Conservation (phyloP, 2,797 vertebrate species). For the Hafferia zeledoni region DNA sequence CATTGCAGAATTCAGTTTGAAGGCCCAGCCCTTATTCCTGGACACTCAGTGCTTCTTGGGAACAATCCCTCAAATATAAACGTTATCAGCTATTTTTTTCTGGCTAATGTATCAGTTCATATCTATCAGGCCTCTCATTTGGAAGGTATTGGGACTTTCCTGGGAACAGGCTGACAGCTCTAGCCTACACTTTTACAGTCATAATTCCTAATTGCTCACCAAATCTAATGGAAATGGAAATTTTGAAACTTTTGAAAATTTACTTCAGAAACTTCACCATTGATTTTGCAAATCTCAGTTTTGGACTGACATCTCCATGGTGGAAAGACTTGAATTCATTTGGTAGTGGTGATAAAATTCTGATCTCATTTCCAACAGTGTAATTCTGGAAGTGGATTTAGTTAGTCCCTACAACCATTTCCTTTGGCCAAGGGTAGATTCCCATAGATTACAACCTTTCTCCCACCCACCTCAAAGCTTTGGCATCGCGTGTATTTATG, state of each 20-base stretch:
- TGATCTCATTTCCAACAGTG: background rate
- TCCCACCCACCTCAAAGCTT: background rate
- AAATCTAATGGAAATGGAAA: background rate
- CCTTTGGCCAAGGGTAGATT: background rate
- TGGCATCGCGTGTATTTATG: background rate
- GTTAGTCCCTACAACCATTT: background rate
- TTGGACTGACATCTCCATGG: rapidly evolving
- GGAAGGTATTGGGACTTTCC: background rate
- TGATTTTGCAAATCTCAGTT: background rate
- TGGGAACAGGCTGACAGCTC: background rate
- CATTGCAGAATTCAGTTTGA: background rate
- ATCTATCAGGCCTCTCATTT: background rate
- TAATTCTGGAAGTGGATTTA: background rate
- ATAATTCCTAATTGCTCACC: background rate
- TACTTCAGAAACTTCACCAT: background rate
- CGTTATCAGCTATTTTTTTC: background rate
- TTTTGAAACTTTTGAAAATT: background rate
- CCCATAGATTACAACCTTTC: background rate
- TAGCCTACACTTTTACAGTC: background rate
- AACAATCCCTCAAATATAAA: background rate
- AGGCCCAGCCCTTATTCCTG: background rate
- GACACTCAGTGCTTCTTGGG: background rate
- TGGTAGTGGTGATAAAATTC: background rate
- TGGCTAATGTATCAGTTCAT: background rate
- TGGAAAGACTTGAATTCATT: background rate